phyloP scores from a whole-genome alignment of 2,113 vertebrate genomes.

The Gymnorhina tibicen region DNA sequence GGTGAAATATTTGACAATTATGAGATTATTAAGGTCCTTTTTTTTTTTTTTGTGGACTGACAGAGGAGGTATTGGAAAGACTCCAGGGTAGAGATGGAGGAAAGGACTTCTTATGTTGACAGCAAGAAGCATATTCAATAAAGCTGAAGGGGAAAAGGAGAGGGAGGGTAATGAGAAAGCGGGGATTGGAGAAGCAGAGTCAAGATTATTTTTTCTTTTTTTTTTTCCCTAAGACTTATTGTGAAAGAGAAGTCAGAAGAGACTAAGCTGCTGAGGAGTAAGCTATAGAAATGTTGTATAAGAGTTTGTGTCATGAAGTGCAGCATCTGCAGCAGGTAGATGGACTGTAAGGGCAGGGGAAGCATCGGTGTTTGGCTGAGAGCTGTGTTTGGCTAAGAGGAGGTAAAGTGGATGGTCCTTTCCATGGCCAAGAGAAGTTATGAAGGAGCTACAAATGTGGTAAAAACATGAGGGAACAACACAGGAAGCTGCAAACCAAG shows the following conservation, averaged over 20 bases:
- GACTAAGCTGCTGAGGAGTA: not conserved
- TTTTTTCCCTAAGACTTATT: not conserved
- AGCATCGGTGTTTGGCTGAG: not conserved
- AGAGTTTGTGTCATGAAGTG: not conserved
- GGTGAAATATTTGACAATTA: not conserved
- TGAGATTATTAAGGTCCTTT: not conserved
- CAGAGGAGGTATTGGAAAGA: not conserved
- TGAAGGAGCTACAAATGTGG: not conserved
- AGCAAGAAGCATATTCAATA: not conserved
- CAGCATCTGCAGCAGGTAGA: not conserved
- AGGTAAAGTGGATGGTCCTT: not conserved
- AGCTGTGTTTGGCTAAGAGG: not conserved
- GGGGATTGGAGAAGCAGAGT: not conserved
- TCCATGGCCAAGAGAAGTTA: not conserved
- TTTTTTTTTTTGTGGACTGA: not conserved
- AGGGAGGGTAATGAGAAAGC: not conserved
- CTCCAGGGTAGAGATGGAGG: not conserved
- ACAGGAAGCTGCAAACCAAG: not conserved
- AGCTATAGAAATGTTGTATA: not conserved
- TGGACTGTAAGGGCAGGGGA: not conserved
- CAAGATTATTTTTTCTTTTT: not conserved
- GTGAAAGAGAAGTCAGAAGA: not conserved
- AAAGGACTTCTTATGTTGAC: not conserved
- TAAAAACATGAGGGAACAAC: not conserved
- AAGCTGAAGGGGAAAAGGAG: not conserved